Evolutionary conservation across 1,140 invertebrate genomes (phyloP).

Genomic region (Phocides pigmalion): DNA sequence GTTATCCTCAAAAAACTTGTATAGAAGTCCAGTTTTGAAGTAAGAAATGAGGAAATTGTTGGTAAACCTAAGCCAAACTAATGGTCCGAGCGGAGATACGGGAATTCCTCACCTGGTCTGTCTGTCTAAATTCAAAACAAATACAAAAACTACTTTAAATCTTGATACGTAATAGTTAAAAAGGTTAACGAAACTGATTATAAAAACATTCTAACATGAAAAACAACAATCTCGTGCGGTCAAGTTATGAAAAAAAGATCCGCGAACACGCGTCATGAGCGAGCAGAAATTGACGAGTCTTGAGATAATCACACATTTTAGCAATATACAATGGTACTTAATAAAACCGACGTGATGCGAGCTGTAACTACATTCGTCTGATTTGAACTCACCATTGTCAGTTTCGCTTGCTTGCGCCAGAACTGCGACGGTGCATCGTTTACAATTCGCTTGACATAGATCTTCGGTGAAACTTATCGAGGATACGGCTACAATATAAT

Average conservation of each 20-base stretch:
- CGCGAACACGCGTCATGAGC: neutral
- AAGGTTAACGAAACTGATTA: neutral
- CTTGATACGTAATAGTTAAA: neutral
- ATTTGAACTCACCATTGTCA: slow-evolving; percentile 67
- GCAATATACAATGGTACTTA: neutral
- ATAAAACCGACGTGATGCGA: slow-evolving; percentile 13
- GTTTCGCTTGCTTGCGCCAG: slow-evolving; percentile 60
- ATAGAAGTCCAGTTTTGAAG: too few relatives aligned
- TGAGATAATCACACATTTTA: slow-evolving; percentile 1
- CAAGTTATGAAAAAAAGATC: neutral
- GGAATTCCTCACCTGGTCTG: too few relatives aligned
- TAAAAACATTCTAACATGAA: neutral
- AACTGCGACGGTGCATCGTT: slow-evolving; percentile 66
- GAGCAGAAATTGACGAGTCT: slow-evolving; percentile 12
- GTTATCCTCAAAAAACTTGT: too few relatives aligned
- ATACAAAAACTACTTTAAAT: too few relatives aligned
- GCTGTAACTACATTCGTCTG: slow-evolving; percentile 44
- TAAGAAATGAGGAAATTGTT: too few relatives aligned
- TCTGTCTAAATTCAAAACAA: too few relatives aligned
- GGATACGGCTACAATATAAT: slow-evolving; percentile 56
- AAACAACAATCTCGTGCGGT: neutral
- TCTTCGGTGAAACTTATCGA: slow-evolving; percentile 58
- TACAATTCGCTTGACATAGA: slow-evolving; percentile 63
- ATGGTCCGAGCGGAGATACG: too few relatives aligned
- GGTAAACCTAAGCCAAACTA: too few relatives aligned